Percentiles rank a stretch among this genome's conserved stretches.
phyloP scores from a whole-genome alignment of 2,113 vertebrate genomes.

The Cyanoramphus novaezelandiae region DNA sequence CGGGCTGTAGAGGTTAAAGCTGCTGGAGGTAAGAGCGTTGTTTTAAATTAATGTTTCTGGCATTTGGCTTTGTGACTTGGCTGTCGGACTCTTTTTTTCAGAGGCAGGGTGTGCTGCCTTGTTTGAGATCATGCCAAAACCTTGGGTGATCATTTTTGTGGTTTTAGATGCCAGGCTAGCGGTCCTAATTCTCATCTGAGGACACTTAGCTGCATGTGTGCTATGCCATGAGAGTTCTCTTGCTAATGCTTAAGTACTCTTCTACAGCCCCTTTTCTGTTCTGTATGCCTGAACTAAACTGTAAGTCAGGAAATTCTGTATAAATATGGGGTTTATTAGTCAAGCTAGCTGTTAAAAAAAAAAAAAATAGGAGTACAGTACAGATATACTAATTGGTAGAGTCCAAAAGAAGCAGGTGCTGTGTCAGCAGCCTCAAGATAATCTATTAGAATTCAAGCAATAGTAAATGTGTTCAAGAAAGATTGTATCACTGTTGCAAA shows the following conservation, averaged over 20 bases:
- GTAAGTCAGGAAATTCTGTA: neutral
- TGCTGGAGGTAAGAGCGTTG: accelerated
- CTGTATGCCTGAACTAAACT: neutral
- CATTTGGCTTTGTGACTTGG: neutral
- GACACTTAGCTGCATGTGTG: accelerated
- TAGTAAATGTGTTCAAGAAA: neutral
- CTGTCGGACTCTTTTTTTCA: neutral
- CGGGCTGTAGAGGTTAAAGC: neutral
- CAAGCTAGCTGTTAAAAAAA: neutral
- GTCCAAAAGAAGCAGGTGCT: neutral
- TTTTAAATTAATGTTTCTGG: neutral
- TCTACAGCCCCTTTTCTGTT: neutral
- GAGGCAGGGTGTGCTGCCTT: neutral
- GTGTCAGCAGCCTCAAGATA: neutral
- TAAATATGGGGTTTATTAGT: neutral
- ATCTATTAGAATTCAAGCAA: neutral
- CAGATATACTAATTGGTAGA: neutral
- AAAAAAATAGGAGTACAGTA: neutral
- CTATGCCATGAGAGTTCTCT: accelerated
- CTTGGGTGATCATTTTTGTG: neutral
- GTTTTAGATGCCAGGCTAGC: neutral
- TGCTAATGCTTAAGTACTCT: neutral
- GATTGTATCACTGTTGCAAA: neutral
- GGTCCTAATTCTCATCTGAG: neutral
- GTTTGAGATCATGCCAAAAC: neutral